These are phyloP conservation scores for Drosophila arawakana DNA, from an alignment of 1,140 invertebrate species.

Conservation along the genomic window DNA sequence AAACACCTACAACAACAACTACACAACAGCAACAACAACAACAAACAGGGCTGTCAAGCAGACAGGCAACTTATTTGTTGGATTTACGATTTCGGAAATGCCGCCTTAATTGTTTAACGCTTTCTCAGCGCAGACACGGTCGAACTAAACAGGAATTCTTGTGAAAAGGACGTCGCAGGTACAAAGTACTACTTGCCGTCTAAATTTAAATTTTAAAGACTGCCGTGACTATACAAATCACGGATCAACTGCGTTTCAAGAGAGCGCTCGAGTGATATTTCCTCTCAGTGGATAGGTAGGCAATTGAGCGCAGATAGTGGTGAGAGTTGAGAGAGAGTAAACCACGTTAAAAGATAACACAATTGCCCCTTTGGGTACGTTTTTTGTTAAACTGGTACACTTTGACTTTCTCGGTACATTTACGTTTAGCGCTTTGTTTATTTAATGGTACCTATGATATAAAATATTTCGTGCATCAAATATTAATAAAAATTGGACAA, in stretches of 20 bases:
- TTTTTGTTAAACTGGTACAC: no score
- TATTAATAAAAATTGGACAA: no score
- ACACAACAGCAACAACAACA: conserved; percentile 21
- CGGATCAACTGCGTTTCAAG: conserved; percentile 54
- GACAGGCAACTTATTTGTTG: conserved; percentile 59
- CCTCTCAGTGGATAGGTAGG: conserved; percentile 45
- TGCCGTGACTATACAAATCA: conserved; percentile 35
- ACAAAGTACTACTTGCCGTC: conserved; percentile 22
- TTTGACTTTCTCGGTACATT: no score
- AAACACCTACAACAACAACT: conserved; percentile 34
- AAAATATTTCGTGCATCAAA: no score
- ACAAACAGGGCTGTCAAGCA: neutral
- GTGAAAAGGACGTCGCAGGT: conserved; percentile 40
- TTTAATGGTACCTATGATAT: no score
- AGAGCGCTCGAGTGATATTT: conserved; percentile 50
- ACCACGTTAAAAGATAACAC: neutral
- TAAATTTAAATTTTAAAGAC: conserved; percentile 54
- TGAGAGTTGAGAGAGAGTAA: conserved; percentile 15
- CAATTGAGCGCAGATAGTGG: neutral
- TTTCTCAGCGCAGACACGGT: conserved; percentile 16
- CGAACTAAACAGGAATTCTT: conserved; percentile 34
- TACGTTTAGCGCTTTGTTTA: no score
- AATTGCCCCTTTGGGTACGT: no score
- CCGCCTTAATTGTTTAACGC: conserved; percentile 68
- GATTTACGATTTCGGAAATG: conserved; percentile 62